Base-by-base conservation (phyloP, 2,888 invertebrate species). In the Platerodrilus igneus region DNA sequence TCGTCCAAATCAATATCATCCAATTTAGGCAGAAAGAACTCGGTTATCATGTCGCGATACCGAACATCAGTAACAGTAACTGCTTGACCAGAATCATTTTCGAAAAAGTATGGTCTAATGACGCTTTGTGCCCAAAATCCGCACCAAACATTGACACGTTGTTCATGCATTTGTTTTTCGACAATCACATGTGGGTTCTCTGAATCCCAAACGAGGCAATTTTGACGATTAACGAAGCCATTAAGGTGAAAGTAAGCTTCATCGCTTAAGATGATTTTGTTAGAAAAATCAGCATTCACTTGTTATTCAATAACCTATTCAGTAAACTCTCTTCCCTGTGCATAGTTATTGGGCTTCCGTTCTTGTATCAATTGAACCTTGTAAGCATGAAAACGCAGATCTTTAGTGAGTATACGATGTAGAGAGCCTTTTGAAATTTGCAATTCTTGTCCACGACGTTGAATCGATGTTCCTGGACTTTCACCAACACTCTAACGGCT, bases 291-390 rank as follows among this genome's bases (percentile, higher is more conserved):
- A 36, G 45, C 38, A 45, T 52, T 39, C 40, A 35, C 42, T 35
- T 41, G 28, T 33, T 47, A 34, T 25, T 45, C 41, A 23, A 48
- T 28, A 25, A 45, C 38, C 51, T 50, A 56, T 32, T 55, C 41
- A 33, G 18, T 36, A 37, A 37, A 42, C 37, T 42, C 21, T 16
- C 38, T 32, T 25, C 47, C 5, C 19, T 53, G 46, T 48, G 20
- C 32, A 39, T 55, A 47, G 41, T 58, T 52, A 34, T 13, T 49
- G n/a, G n/a, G n/a, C n/a, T n/a, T n/a, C n/a, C n/a, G n/a, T n/a
- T n/a, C n/a, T n/a, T n/a, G n/a, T n/a, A n/a, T n/a, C n/a, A n/a
- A n/a, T n/a, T n/a, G n/a, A n/a, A n/a, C n/a, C n/a, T n/a, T n/a
- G n/a, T n/a, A 20, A 45, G 19, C 45, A 53, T 55, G 40, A 56